A percentile compares a stretch with the other conserved stretches of the same genome.
phyloP scores from a whole-genome alignment of 2,797 vertebrate species.

The Urocyon cinereoargenteus region DNA sequence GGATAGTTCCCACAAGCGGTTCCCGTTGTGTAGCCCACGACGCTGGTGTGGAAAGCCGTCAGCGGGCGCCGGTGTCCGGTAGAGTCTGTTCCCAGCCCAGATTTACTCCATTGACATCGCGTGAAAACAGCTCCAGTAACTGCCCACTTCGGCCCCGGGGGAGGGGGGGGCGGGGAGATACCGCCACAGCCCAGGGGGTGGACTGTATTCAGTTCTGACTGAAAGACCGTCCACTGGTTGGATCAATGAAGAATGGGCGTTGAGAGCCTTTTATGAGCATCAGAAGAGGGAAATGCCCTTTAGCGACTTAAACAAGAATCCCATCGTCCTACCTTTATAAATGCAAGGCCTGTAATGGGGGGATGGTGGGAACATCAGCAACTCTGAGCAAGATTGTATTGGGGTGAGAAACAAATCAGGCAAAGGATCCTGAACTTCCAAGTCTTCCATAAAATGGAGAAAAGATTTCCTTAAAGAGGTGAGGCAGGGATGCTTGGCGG shows the following conservation, averaged over 20 bases:
- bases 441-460: neutral
- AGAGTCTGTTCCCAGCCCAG: neutral
- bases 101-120: neutral
- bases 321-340: neutral
- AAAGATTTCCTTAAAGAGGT: neutral
- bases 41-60: neutral
- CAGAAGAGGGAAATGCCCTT: neutral
- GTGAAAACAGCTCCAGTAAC: neutral
- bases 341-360: neutral
- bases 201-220: neutral
- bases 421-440: neutral
- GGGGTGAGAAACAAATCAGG: neutral
- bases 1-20: neutral
- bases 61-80: neutral
- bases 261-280: neutral
- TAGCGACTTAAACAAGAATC: neutral
- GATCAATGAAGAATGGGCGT: neutral
- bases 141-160: rapidly evolving
- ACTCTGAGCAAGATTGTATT: neutral
- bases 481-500: neutral
- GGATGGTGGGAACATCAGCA: neutral
- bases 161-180: too few species aligned
- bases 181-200: too few species aligned
- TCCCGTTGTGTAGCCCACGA: too few species aligned
- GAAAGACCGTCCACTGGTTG: neutral